phyloP scores from a whole-genome alignment of 2,888 invertebrate genomes.

The Diarsia brunnea region DNA sequence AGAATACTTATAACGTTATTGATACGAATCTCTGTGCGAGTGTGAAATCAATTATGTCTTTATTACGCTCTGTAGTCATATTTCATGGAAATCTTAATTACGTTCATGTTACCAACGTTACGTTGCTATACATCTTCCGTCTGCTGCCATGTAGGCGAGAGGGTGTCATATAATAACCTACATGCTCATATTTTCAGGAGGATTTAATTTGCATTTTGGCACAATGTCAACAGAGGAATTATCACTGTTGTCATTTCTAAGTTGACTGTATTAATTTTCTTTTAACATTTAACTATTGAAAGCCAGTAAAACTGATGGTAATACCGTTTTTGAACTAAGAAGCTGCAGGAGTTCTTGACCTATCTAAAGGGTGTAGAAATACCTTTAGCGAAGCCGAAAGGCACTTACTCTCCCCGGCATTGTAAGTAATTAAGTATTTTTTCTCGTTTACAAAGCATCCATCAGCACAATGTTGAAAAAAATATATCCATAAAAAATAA shows the following conservation, averaged over 20 bases:
- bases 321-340: not conserved
- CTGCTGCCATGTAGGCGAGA: conserved; percentile 1
- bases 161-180: conserved; percentile 17
- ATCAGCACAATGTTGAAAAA: too few species aligned
- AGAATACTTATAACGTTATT: conserved; percentile 54
- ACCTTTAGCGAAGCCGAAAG: too few species aligned
- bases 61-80: conserved; percentile 39
- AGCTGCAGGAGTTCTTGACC: not conserved
- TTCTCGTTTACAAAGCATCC: too few species aligned
- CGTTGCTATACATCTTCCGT: conserved; percentile 21
- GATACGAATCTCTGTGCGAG: conserved; percentile 42
- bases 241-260: not conserved
- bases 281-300: not conserved
- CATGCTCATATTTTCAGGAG: not conserved
- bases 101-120: conserved; percentile 23
- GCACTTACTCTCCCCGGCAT: too few species aligned
- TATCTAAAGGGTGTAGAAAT: too few species aligned
- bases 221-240: not conserved
- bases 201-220: conserved; percentile 3
- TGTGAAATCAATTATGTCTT: conserved; percentile 50
- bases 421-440: too few species aligned
- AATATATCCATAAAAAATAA: not conserved
- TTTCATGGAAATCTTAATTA: conserved; percentile 55
- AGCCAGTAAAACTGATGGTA: not conserved
- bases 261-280: not conserved